Percentiles rank a stretch among this genome's conserved stretches.
phyloP scores from a whole-genome alignment of 2,113 vertebrate genomes.

The Alosa alosa region DNA sequence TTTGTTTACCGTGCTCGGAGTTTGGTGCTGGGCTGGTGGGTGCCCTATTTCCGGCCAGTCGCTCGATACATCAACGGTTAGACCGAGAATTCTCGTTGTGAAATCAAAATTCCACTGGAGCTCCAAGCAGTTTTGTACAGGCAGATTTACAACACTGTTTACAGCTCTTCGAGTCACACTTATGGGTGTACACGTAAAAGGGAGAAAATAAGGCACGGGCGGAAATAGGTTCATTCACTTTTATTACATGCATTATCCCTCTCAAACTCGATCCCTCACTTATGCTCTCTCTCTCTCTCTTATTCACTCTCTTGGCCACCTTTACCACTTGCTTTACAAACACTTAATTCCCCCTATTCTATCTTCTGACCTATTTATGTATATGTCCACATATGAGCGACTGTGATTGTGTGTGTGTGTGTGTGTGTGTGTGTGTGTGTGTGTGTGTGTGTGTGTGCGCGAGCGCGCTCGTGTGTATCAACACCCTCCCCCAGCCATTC shows the following conservation, averaged over 20 bases:
- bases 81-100: no score
- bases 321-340: background rate
- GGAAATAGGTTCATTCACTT: background rate
- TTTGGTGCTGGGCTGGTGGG: no score
- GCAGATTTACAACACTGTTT: no score
- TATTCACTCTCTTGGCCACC: background rate
- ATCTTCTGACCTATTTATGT: conserved; percentile 55
- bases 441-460: background rate
- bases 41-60: no score
- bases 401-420: background rate
- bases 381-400: conserved; percentile 17
- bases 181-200: no score
- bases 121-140: no score
- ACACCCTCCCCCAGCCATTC: conserved; percentile 45
- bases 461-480: background rate
- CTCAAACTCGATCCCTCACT: background rate
- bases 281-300: background rate
- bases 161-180: no score
- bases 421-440: background rate
- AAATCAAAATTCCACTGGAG: no score
- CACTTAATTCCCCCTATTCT: conserved; percentile 27
- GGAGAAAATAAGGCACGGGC: no score
- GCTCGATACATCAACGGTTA: no score
- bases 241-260: background rate
- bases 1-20: no score